Conservation (phyloP, 2,797 vertebrate species). For the Saguinus oedipus region DNA sequence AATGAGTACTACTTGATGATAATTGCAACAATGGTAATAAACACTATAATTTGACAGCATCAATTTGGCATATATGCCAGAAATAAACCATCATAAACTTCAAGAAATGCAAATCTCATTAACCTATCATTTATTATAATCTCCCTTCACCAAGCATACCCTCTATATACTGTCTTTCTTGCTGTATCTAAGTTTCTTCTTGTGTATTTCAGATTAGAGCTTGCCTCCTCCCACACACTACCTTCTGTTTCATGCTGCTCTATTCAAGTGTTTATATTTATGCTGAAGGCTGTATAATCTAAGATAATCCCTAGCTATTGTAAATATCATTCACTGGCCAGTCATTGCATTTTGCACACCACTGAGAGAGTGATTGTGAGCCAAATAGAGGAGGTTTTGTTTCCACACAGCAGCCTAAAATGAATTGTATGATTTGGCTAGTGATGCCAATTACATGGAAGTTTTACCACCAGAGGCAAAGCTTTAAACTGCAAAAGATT, state of each 20-base stretch:
- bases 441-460: conserved; percentile 24
- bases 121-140: neutral
- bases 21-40: neutral
- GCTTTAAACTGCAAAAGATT: conserved; percentile 28
- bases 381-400: neutral
- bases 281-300: neutral
- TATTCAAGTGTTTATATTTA: conserved; percentile 16
- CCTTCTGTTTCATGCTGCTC: neutral
- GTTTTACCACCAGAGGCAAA: neutral
- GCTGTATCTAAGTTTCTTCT: neutral
- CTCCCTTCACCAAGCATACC: neutral
- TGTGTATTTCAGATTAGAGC: neutral
- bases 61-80: neutral
- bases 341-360: neutral
- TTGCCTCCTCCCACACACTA: neutral
- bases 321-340: conserved; percentile 24
- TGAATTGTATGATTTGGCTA: conserved; percentile 21
- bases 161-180: neutral
- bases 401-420: conserved; percentile 5
- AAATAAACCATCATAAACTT: neutral
- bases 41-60: neutral
- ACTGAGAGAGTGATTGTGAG: conserved; percentile 6
- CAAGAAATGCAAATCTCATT: neutral
- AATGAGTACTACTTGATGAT: neutral
- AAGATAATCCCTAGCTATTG: conserved; percentile 25